Conservation (phyloP, 2,113 vertebrate species). For the Paracanthobrama guichenoti region DNA sequence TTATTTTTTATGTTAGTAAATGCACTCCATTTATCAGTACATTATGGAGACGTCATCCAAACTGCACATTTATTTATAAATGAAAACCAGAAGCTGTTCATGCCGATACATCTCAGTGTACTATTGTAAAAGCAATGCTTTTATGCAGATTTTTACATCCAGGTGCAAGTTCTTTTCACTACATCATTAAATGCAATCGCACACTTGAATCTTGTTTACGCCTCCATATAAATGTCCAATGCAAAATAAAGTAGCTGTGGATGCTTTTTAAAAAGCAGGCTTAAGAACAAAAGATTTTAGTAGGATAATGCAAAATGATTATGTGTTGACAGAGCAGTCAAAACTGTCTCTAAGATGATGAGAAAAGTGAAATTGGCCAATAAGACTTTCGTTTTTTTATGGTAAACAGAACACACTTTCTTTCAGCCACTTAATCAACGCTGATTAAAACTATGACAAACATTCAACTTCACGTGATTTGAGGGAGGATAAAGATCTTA, state of each 20-base stretch:
- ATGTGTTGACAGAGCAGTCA: neutral
- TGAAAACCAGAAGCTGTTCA: neutral
- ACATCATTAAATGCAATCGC: slow-evolving; percentile 18
- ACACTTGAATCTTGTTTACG: slow-evolving; percentile 12
- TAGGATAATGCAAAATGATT: slow-evolving; percentile 26
- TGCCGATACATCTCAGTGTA: too few relatives aligned
- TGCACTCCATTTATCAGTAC: too few relatives aligned
- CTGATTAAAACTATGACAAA: slow-evolving; percentile 42
- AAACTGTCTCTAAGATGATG: neutral
- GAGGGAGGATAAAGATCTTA: slow-evolving; percentile 63
- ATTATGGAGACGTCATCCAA: too few relatives aligned
- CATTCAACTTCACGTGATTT: slow-evolving; percentile 39
- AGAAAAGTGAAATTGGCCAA: slow-evolving; percentile 1
- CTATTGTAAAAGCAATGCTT: neutral
- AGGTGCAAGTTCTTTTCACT: slow-evolving; percentile 1
- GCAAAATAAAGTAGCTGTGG: slow-evolving; percentile 20
- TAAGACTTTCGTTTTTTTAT: neutral
- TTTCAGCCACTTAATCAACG: slow-evolving; percentile 22
- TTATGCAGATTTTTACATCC: neutral
- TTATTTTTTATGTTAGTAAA: neutral
- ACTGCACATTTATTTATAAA: too few relatives aligned
- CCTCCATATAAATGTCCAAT: slow-evolving; percentile 18
- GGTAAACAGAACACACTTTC: slow-evolving; percentile 7
- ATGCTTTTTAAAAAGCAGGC: neutral
- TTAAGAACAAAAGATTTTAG: slow-evolving; percentile 23